Evolutionary conservation across 2,113 vertebrate species (phyloP).

Genomic region (Vulpes lagopus): DNA sequence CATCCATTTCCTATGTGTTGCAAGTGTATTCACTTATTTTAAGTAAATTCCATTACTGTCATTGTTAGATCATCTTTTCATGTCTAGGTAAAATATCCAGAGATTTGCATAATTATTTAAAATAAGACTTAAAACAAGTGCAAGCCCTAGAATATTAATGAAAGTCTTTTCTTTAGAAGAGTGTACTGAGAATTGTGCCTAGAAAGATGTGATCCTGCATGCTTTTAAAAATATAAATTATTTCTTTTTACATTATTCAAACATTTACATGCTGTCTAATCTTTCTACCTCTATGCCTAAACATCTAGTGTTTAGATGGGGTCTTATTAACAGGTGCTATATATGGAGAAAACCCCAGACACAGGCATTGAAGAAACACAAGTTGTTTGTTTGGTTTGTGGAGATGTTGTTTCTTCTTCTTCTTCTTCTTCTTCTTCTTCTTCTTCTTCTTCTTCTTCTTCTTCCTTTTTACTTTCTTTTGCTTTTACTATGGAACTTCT

Average conservation of each 20-base stretch:
- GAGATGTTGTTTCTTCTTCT: not conserved
- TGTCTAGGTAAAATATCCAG: not conserved
- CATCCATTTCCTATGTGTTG: not conserved
- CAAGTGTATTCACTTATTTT: conserved; percentile 5
- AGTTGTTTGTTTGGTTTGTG: not conserved
- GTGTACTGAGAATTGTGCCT: not conserved
- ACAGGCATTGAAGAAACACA: not conserved
- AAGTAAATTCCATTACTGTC: not conserved
- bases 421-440: too few relatives aligned
- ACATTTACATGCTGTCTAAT: not conserved
- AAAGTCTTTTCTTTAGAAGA: not conserved
- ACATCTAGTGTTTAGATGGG: not conserved
- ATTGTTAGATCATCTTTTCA: conserved; percentile 8
- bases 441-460: too few relatives aligned
- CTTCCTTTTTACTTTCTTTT: not conserved
- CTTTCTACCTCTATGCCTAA: not conserved
- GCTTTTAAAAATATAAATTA: not conserved
- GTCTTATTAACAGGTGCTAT: not conserved
- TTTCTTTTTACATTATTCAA: not conserved
- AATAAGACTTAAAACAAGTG: not conserved
- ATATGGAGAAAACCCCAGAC: not conserved
- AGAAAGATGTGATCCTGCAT: not conserved
- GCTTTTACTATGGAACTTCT: not conserved
- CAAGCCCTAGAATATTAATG: not conserved
- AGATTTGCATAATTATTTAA: not conserved